Base-by-base conservation (phyloP, 2,113 vertebrate genomes). In the Clarias magur region DNA sequence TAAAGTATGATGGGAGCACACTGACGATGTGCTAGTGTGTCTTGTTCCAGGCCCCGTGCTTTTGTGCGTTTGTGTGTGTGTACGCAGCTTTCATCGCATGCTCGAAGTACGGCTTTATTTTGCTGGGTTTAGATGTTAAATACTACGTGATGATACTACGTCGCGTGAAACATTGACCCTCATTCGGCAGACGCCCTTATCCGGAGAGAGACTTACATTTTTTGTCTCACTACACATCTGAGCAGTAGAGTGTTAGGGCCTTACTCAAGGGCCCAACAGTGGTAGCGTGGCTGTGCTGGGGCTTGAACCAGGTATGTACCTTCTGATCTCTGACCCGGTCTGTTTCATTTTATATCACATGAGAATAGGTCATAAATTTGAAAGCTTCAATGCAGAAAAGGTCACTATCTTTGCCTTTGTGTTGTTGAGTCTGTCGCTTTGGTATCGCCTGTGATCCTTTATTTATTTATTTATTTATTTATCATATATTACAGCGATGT, bases 1-100 rank as follows among this genome's bases (percentile, higher is more conserved):
- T 73, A 80, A 86, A 81, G 80, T 79, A 80, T 75, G 15, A 85
- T 82, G 34, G 60, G 88, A 82, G 88, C 63, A 82, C 19, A 54
- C 30, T 68, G 38, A 73, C 19, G 11, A 70, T 62, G 65, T 48
- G 67, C 73, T 86, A 25, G 78, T 48, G 56, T 54, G 16, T 75
- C 68, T 54, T 75, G 53, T 48, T 85, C 75, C 72, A 25, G 59
- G 10, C 19, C 60, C 25, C 34, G 79, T 85, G 78, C 21, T 34
- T 72, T 16, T 72, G 16, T 72, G 68, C 34, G 67, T 72, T 21
- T 53, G n/a, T 86, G 27, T 59, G 13, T 78, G 80, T 83, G 7
- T 70, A 27, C 68, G 34, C 62, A 42, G n/a, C 17, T 56, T 59
- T 68, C 34, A 65, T 81, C 59, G 57, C 84, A 80, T 85, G 73